Base-by-base conservation (phyloP, 2,888 invertebrate genomes). In the Drepana falcataria region DNA sequence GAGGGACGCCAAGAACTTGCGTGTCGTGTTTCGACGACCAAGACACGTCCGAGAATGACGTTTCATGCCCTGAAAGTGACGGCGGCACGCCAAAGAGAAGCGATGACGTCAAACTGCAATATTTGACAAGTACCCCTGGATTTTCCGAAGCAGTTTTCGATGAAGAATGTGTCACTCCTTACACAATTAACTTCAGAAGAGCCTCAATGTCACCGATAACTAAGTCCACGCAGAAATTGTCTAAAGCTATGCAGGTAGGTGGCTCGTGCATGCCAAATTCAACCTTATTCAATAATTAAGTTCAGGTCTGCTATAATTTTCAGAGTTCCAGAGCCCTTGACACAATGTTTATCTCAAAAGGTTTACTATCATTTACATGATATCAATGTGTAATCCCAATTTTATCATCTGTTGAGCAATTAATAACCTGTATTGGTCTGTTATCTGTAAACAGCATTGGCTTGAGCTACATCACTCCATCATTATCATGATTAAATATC, bases 151-250 rank as follows among this genome's bases (percentile, higher is more conserved):
- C 68, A 9, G 66, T 74, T 33, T 77, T 81, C 1, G 76, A 80
- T 40, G 89, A 86, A 9, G 83, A 85, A 3, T 85, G 83, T 53
- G 59, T 72, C 2, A 91, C 91, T 1, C 91, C 91, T 0, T 91
- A 89, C 51, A 75, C 83, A 3, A 76, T 81, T 2, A 87, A 85
- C 61, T 87, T 93, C 56, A 92, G 93, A 58, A 92, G 96, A 66
- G 94, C 94, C 48, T 96, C 96, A 47, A 96, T 97, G 96, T 96
- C 96, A 9, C 97, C 97, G 1, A 96, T 97, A 55, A 96, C 96
- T 0, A 95, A 96, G 68, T 96, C 96, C 0, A 95, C 97, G 35
- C 96, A 96, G 80, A 94, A 96, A 80, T 94, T 97, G 94, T 94
- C 95, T 1, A 95, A 95, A 79, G 95, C 96, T 40, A 96, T 97